These are phyloP conservation scores for Caenorhabditis sp. DNA, from an alignment of 2,888 invertebrate species.

Conservation along the genomic window DNA sequence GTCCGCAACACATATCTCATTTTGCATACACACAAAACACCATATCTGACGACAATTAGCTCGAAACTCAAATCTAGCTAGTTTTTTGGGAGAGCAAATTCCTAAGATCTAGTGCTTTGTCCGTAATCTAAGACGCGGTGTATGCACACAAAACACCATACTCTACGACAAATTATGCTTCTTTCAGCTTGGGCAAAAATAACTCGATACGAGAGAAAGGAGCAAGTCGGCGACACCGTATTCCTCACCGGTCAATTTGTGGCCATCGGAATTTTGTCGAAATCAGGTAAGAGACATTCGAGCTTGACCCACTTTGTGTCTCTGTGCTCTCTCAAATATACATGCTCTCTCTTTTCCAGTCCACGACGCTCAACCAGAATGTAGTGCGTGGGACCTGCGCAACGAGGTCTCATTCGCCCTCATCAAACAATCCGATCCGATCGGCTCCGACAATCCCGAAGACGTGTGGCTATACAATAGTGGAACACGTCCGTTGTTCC, in stretches of 20 bases:
- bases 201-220: conserved; percentile 66
- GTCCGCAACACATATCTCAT: too few relatives aligned
- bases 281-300: conserved; percentile 24
- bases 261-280: conserved; percentile 49
- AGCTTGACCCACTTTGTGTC: conserved; percentile 7
- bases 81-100: too few relatives aligned
- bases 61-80: too few relatives aligned
- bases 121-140: too few relatives aligned
- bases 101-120: too few relatives aligned
- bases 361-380: conserved; percentile 67
- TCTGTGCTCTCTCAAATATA: background rate
- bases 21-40: too few relatives aligned
- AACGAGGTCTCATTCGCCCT: conserved; percentile 67
- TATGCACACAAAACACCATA: too few relatives aligned
- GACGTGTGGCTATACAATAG: conserved; percentile 70
- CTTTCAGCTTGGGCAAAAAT: conserved; percentile 67
- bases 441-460: conserved; percentile 60
- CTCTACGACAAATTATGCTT: background rate
- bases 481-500: conserved; percentile 66
- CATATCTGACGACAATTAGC: too few relatives aligned
- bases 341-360: conserved; percentile 49
- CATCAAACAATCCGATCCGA: conserved; percentile 63
- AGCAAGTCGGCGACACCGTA: conserved; percentile 66
- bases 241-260: conserved; percentile 64
- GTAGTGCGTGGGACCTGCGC: conserved; percentile 61